These are phyloP conservation scores for Noctua janthe DNA, from an alignment of 2,888 invertebrate species.

Conservation along the genomic window DNA sequence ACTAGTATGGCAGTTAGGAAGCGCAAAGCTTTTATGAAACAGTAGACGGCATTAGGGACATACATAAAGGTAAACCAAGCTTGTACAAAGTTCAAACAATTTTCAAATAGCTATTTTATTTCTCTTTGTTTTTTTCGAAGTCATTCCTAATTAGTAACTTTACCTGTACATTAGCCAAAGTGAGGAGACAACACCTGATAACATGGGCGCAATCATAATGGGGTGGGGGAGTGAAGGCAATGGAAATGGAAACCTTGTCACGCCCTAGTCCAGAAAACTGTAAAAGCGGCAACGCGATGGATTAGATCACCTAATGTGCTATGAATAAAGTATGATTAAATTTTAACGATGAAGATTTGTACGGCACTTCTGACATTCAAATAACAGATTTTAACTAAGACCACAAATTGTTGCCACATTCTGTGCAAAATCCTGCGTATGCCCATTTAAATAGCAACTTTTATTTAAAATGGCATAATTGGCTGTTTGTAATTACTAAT, in stretches of 20 bases:
- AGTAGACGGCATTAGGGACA: conserved; percentile 8
- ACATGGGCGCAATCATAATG: conserved; percentile 30
- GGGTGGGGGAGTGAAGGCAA: not conserved
- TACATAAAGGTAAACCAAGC: conserved; percentile 21
- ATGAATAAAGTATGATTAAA: not conserved
- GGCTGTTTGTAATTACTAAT: not conserved
- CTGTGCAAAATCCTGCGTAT: not conserved
- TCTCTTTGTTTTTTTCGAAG: conserved; percentile 25
- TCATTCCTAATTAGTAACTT: conserved; percentile 47
- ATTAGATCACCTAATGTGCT: not conserved
- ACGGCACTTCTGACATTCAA: not conserved
- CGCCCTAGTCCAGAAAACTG: conserved; percentile 29
- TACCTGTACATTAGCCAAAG: conserved; percentile 39
- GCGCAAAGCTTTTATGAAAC: not conserved
- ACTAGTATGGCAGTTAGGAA: not conserved
- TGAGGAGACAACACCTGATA: conserved; percentile 40
- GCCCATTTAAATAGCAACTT: conserved; percentile 4
- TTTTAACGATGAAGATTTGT: conserved; percentile 10
- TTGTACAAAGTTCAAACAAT: not conserved
- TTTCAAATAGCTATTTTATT: conserved; percentile 11
- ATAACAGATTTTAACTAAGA: not conserved
- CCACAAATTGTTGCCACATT: not conserved
- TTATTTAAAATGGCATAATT: conserved; percentile 1
- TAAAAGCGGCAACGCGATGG: conserved; percentile 7
- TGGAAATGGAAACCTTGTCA: conserved; percentile 18